Base-by-base conservation (phyloP, 2,888 invertebrate genomes). In the Plemyria rubiginata region DNA sequence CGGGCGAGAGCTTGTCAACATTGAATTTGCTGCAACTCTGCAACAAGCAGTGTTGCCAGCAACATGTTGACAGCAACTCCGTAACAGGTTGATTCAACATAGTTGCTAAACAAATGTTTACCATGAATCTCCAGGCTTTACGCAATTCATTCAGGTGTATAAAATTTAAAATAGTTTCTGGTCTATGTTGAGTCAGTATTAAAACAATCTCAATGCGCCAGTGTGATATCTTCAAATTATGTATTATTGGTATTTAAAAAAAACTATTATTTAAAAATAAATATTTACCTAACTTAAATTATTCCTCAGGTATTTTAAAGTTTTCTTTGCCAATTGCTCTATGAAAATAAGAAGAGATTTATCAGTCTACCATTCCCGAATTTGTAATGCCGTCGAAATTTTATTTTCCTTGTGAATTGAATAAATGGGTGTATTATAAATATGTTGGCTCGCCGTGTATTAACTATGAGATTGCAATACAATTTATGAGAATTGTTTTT, bases 391-490 rank as follows among this genome's bases (percentile, higher is more conserved):
- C 61, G 61, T 70, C 66, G 56, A 54, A 7, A 32, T n/a, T 7
- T 29, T 49, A 68, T 71, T 67, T 64, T 60, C 53, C 66, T 66
- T 66, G 12, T 63, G 55, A 70, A 72, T 74, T 70, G 62, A 74
- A 70, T 70, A 72, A 65, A 66, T 71, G 55, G 52, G 70, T 70
- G 67, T 72, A 73, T 61, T 65, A 63, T 65, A 49, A 38, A 32
- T 32, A 7, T 65, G 69, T 71, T 73, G 66, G 68, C 72, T 74
- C 70, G 71, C 72, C 62, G 70, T 81, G 80, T 81, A 81, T 80
- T 80, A 45, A 59, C 68, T 70, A 72, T 78, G 79, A 80, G 76
- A 79, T 80, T 81, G 75, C 74, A 74, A 73, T 66, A 62, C 68
- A 66, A 54, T 60, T 46, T 64, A 66, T 79, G 72, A 78, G 73